Evolutionary conservation across 2,797 vertebrate species (phyloP).

Genomic region (Trichosurus vulpecula): DNA sequence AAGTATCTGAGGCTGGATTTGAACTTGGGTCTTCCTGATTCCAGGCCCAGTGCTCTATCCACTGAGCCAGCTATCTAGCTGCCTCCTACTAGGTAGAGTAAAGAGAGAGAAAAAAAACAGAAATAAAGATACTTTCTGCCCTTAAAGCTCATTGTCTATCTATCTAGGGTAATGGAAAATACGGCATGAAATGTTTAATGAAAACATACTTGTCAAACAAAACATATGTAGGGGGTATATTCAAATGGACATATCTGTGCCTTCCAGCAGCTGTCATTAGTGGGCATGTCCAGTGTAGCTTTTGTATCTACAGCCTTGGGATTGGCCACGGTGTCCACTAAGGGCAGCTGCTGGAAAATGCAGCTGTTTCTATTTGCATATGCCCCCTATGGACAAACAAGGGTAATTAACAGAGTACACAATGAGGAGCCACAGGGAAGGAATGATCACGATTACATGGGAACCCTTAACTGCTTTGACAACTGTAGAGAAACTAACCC

Average conservation of each 20-base stretch:
- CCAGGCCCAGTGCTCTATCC: not conserved
- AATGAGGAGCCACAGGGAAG: not conserved
- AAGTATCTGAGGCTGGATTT: not conserved
- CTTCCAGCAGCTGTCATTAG: not conserved
- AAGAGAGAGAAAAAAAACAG: not conserved
- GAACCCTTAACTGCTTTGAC: conserved; percentile 23
- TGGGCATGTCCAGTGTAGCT: not conserved
- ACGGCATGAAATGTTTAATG: not conserved
- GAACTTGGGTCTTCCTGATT: not conserved
- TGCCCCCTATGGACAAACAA: conserved; percentile 8
- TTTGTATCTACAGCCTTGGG: not conserved
- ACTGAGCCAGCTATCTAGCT: not conserved
- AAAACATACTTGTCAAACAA: not conserved
- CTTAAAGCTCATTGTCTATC: not conserved
- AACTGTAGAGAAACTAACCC: not conserved
- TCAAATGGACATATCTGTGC: not conserved
- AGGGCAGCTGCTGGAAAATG: not conserved
- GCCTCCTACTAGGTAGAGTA: not conserved
- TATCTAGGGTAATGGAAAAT: not conserved
- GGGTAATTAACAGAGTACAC: not conserved
- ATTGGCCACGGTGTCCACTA: not conserved
- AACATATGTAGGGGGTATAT: not conserved
- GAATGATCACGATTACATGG: not conserved
- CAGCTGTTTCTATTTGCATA: not conserved
- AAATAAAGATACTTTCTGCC: not conserved